Evolutionary conservation across 2,888 invertebrate species (phyloP).

Genomic region (Congeria kusceri): DNA sequence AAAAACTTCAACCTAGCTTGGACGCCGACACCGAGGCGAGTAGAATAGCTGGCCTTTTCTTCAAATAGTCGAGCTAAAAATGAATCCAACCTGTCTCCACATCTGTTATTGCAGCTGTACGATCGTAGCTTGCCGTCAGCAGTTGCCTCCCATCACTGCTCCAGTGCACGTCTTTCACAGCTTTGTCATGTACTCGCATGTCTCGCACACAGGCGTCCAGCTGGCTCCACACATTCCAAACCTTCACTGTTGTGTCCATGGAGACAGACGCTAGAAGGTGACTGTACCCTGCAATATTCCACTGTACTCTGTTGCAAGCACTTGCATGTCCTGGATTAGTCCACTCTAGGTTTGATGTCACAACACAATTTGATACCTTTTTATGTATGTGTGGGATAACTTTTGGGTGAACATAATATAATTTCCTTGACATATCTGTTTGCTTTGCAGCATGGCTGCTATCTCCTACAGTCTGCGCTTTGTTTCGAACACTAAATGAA

Average conservation of each 20-base stretch:
- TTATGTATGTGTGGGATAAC: slow-evolving; percentile 66
- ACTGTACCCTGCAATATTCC: slow-evolving; percentile 79
- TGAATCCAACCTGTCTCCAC: slow-evolving; percentile 78
- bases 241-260: slow-evolving; percentile 81
- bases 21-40: no score
- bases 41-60: no score
- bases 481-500: not conserved
- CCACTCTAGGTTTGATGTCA: slow-evolving; percentile 51
- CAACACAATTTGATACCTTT: slow-evolving; percentile 4
- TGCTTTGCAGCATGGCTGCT: not conserved
- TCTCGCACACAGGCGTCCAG: slow-evolving; percentile 70
- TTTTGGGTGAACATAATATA: slow-evolving; percentile 79
- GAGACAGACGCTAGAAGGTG: slow-evolving; percentile 83
- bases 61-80: no score
- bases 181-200: slow-evolving; percentile 75
- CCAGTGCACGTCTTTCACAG: slow-evolving; percentile 84
- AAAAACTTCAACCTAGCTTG: no score
- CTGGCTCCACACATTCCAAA: slow-evolving; percentile 83
- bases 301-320: slow-evolving; percentile 79
- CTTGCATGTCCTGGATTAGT: slow-evolving; percentile 72
- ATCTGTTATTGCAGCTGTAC: slow-evolving; percentile 79
- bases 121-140: slow-evolving; percentile 83
- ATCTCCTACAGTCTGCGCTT: not conserved
- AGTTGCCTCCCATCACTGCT: slow-evolving; percentile 75
- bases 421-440: slow-evolving; percentile 51